Evolutionary conservation across 1,140 invertebrate species (phyloP), one percentile per base, ranked within the genome.

Genomic region (Zaprionus davidi): DNA sequence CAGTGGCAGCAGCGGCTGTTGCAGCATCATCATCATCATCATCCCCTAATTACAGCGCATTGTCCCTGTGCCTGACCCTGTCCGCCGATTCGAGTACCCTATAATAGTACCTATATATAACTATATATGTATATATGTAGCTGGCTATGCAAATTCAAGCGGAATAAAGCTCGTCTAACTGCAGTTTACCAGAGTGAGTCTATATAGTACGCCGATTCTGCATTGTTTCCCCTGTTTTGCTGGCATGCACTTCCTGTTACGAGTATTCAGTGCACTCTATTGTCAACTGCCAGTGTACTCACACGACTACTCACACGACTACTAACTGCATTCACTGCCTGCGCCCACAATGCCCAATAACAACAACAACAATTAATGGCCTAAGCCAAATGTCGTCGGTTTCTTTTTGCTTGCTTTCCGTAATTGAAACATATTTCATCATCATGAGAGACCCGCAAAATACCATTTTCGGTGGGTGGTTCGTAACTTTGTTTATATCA

Each of bases 31-130:
- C 22, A 31, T 13, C 65, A 49, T 75, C 36, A 55, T 46, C 82
- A 57, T 81, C 84, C 83, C 83, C 81, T 88, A 87, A 87, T 87
- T 74, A 82, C 70, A n/a, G 34, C 15, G 80, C 63, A 82, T 86
- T 87, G 82, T 86, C 31, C 67, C 44, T 15, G n/a, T 20, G n/a
- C n/a, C 57, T 36, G 34, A 46, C 41, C 41, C 22, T 57, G 26
- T 9, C 15, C 81, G 74, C 71, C 76, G 55, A 34, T 28, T 24
- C 11, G 44, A 58, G 60, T 28, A n/a, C 22, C 15, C 34, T 34
- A 26, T 51, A 44, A 34, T 34, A 34, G 31, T 34, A 34, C 31
- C 46, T 24, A 26, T 20, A 34, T 51, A 24, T 22, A 24, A 31
- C 7, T 55, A 26, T 58, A 22, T 68, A 26, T 28, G 1, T 20